Conservation (phyloP, 2,888 invertebrate genomes). For the Drosophila fulvimacula region DNA sequence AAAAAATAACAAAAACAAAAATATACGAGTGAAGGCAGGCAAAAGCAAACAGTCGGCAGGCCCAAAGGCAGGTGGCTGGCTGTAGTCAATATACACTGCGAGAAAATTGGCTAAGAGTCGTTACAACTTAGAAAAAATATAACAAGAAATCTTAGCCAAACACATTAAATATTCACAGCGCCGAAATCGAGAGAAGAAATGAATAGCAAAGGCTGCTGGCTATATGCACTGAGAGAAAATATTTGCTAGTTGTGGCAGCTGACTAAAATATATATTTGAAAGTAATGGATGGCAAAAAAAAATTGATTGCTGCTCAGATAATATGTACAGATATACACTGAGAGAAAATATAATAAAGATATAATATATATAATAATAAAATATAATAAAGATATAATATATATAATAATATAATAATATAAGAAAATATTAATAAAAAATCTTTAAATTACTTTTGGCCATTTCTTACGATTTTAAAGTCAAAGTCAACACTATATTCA, state of each 20-base stretch:
- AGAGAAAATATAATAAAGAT: neutral
- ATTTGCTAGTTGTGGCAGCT: neutral
- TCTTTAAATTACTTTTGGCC: neutral
- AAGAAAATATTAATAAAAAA: neutral
- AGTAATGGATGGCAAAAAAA: neutral
- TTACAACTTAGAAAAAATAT: neutral
- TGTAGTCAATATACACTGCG: slow-evolving; percentile 44
- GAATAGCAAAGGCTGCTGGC: neutral
- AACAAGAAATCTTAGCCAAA: neutral
- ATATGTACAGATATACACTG: neutral
- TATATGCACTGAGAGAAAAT: neutral
- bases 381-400: neutral
- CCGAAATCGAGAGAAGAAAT: neutral
- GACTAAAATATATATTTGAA: neutral
- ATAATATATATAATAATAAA: too few relatives aligned
- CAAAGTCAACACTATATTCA: neutral
- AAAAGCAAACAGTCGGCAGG: slow-evolving; percentile 67
- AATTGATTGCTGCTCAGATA: neutral
- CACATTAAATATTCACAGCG: too few relatives aligned
- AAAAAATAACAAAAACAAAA: slow-evolving; percentile 15
- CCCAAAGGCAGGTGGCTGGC: slow-evolving; percentile 43
- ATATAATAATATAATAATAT: neutral
- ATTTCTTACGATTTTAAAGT: neutral
- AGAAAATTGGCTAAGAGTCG: slow-evolving; percentile 13
- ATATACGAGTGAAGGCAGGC: slow-evolving; percentile 36